Percentiles rank a stretch among this genome's conserved stretches.
Evolutionary conservation across 2,888 invertebrate species (phyloP).

Genomic region (Laothoe populi): DNA sequence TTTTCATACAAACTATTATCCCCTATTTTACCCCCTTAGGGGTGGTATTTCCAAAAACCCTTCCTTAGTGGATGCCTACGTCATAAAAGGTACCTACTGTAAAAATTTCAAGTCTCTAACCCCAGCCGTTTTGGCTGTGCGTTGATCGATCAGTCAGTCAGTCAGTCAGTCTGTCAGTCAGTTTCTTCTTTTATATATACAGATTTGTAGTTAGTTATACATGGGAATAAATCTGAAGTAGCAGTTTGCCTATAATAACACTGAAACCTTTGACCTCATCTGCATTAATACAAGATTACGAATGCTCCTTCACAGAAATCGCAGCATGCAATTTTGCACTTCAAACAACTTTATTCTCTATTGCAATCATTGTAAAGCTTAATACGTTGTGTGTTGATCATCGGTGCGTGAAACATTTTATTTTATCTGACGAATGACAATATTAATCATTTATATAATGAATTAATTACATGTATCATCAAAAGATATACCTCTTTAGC

Average conservation of each 20-base stretch:
- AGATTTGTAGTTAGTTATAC: too few relatives aligned
- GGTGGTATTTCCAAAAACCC: too few relatives aligned
- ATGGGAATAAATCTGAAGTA: constrained; percentile 30
- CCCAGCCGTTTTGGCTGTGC: too few relatives aligned
- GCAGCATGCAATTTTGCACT: neutral
- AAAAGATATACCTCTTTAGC: too few relatives aligned
- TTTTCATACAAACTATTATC: too few relatives aligned
- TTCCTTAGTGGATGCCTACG: too few relatives aligned
- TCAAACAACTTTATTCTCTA: neutral
- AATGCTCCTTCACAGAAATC: neutral
- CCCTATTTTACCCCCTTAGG: too few relatives aligned
- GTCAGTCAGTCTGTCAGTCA: too few relatives aligned
- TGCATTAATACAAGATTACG: constrained; percentile 39
- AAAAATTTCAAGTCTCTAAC: too few relatives aligned
- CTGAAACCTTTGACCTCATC: constrained; percentile 41
- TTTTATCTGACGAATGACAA: constrained; percentile 28
- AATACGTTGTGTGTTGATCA: neutral
- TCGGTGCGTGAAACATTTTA: neutral
- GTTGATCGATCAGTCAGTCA: too few relatives aligned
- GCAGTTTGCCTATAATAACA: constrained; percentile 36
- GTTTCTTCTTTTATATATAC: too few relatives aligned
- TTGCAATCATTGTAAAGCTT: neutral
- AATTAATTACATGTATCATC: neutral
- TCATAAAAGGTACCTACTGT: too few relatives aligned
- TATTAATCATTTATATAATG: constrained; percentile 28